Percentiles rank a stretch among this genome's conserved stretches.
phyloP scores from a whole-genome alignment of 2,113 vertebrate genomes.

The Ceratotherium simum region DNA sequence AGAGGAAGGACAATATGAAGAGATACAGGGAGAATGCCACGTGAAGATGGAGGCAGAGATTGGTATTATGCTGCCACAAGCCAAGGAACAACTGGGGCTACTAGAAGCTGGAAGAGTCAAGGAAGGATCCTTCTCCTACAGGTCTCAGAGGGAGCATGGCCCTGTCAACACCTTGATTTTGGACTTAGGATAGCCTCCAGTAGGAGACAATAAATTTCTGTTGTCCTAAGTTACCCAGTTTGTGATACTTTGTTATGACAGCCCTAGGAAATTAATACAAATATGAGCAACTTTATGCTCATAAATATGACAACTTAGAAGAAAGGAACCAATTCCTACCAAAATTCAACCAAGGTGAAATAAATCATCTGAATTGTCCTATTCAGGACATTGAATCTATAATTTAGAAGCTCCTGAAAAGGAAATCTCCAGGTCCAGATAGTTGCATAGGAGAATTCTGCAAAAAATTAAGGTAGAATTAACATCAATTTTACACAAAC shows the following conservation, averaged over 20 bases:
- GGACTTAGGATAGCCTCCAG: background rate
- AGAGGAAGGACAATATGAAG: background rate
- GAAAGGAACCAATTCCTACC: background rate
- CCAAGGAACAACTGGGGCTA: background rate
- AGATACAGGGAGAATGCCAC: background rate
- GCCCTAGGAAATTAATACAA: background rate
- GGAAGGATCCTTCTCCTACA: background rate
- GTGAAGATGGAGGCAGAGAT: background rate
- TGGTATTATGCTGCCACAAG: background rate
- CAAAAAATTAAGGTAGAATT: background rate
- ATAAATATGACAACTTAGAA: conserved; percentile 32
- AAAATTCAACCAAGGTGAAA: conserved; percentile 39
- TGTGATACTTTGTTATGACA: background rate
- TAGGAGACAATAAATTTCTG: background rate
- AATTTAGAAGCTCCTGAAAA: background rate
- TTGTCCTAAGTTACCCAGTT: background rate
- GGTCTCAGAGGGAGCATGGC: background rate
- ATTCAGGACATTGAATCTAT: background rate
- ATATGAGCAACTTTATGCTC: background rate
- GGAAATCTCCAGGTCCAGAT: background rate
- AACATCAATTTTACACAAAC: background rate
- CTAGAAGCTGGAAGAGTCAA: background rate
- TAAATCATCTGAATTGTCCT: background rate
- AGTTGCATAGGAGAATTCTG: background rate
- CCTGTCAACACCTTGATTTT: background rate